Percentiles rank a stretch among this genome's conserved stretches.
Conservation (phyloP, 2,113 vertebrate species). For the Poeciliopsis turrubarensis region DNA sequence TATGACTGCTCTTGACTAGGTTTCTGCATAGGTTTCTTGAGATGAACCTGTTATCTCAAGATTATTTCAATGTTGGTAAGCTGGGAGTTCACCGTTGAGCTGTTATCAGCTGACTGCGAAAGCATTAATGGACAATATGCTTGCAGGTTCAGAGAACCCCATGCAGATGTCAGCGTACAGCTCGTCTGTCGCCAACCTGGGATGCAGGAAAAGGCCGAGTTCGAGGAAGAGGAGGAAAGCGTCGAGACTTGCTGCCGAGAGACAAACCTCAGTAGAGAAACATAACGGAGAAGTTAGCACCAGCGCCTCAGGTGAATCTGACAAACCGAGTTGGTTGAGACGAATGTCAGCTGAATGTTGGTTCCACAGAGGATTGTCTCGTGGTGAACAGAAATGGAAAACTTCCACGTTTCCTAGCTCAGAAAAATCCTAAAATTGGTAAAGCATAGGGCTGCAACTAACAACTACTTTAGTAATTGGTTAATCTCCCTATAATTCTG, state of each 20-base stretch:
- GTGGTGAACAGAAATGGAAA: background rate
- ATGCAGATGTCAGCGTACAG: slow-evolving; percentile 18
- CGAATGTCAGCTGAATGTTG: background rate
- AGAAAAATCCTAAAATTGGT: background rate
- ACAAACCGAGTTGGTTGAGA: background rate
- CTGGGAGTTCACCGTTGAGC: background rate
- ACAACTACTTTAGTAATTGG: too few species aligned
- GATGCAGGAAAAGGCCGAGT: slow-evolving; percentile 71
- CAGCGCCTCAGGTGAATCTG: slow-evolving; percentile 86
- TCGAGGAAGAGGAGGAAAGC: slow-evolving; percentile 79
- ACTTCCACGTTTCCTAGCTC: too few species aligned
- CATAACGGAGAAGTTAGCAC: slow-evolving; percentile 87
- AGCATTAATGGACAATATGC: background rate
- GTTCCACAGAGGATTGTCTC: background rate
- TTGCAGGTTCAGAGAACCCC: slow-evolving; percentile 59
- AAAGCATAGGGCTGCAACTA: too few species aligned
- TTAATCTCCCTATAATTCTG: too few species aligned
- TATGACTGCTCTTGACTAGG: too few species aligned
- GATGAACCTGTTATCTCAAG: too few species aligned
- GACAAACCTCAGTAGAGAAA: slow-evolving; percentile 78
- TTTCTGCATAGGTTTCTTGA: background rate
- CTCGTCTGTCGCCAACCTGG: slow-evolving; percentile 34
- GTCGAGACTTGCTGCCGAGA: slow-evolving; percentile 74
- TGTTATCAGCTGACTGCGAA: background rate
- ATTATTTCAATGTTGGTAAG: too few species aligned